Evolutionary conservation across 2,888 invertebrate genomes (phyloP).

Genomic region (Microplitis manilae): DNA sequence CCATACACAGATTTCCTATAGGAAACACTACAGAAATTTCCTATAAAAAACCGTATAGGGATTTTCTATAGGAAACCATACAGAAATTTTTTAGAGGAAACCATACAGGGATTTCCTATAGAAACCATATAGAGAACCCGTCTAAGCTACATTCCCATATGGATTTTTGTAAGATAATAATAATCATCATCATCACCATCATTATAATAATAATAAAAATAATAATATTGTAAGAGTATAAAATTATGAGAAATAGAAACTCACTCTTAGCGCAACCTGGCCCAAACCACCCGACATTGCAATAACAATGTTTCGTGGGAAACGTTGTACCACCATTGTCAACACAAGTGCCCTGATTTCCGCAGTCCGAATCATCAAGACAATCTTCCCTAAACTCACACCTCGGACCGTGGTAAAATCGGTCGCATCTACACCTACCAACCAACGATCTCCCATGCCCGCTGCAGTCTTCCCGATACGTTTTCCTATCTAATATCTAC

Average conservation of each 20-base stretch:
- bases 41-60: too few species aligned
- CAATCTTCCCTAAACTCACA: constrained; percentile 95
- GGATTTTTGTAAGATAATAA: too few species aligned
- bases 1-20: too few species aligned
- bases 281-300: constrained; percentile 91
- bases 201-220: constrained; percentile 1
- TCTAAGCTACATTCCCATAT: too few species aligned
- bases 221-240: neutral
- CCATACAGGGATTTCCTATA: too few species aligned
- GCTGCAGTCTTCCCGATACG: constrained; percentile 88
- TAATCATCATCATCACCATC: neutral
- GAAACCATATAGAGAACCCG: too few species aligned
- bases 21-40: too few species aligned
- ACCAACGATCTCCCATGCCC: constrained; percentile 86
- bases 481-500: constrained; percentile 75
- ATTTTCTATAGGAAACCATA: too few species aligned
- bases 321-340: constrained; percentile 85
- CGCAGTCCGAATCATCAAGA: constrained; percentile 87
- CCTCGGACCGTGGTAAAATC: constrained; percentile 84
- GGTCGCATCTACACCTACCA: constrained; percentile 86
- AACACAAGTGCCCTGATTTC: constrained; percentile 87
- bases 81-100: too few species aligned
- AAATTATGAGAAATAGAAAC: constrained; percentile 57
- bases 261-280: constrained; percentile 87
- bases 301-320: constrained; percentile 90